A percentile compares a stretch with the other conserved stretches of the same genome.
These are phyloP conservation scores for Ammospiza caudacuta DNA, from an alignment of 2,113 vertebrate genomes.

Conservation along the genomic window DNA sequence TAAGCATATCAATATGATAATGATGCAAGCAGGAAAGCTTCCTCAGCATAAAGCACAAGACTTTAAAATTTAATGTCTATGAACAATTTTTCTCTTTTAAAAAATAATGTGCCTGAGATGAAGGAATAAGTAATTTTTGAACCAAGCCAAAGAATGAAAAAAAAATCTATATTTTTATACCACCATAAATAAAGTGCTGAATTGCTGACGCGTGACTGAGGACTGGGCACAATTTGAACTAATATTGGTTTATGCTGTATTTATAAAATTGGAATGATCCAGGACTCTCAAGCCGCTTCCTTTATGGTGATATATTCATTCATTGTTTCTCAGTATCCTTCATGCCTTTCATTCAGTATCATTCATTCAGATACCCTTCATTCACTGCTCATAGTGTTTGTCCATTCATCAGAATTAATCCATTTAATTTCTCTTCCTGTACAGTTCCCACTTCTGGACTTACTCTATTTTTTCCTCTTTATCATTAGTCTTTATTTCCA, in stretches of 20 bases:
- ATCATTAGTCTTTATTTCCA: neutral
- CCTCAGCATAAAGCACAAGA: neutral
- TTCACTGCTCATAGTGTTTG: neutral
- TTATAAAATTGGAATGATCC: neutral
- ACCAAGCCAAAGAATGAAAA: neutral
- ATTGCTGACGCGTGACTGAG: neutral
- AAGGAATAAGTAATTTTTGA: neutral
- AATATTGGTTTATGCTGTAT: neutral
- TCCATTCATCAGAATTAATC: neutral
- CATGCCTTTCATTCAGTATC: neutral
- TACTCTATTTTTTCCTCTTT: neutral
- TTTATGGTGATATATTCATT: neutral
- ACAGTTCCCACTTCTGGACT: neutral
- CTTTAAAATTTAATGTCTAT: neutral
- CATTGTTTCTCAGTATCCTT: neutral
- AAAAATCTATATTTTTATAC: neutral
- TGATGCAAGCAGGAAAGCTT: constrained; percentile 4
- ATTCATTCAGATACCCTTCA: neutral
- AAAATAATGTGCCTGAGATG: neutral
- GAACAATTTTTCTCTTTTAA: neutral
- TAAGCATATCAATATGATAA: neutral
- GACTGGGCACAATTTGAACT: neutral
- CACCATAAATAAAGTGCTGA: neutral
- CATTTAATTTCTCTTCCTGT: neutral
- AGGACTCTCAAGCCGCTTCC: neutral